Evolutionary conservation across 2,888 invertebrate species (phyloP).

Genomic region (Patella depressa): DNA sequence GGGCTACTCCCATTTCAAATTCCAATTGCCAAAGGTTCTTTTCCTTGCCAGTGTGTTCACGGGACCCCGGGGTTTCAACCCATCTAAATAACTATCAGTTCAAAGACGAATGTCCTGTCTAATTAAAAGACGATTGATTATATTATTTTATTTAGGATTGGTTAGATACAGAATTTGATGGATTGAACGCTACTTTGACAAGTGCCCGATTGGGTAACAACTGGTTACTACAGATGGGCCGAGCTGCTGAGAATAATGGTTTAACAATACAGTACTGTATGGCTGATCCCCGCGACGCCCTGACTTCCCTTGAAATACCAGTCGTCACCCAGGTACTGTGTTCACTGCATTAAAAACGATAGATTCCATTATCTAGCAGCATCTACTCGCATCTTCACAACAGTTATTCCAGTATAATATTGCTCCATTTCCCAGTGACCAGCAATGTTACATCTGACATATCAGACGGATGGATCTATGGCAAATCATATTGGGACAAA

Average conservation of each 20-base stretch:
- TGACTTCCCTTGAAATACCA: constrained; percentile 54
- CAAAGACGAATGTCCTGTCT: neutral
- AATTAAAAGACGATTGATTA: too few relatives aligned
- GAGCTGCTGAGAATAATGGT: constrained; percentile 49
- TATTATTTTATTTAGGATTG: constrained; percentile 51
- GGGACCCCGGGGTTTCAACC: neutral
- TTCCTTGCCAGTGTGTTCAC: too few relatives aligned
- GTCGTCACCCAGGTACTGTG: constrained; percentile 59
- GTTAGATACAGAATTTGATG: constrained; percentile 59
- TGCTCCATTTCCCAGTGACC: too few relatives aligned
- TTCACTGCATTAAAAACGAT: too few relatives aligned
- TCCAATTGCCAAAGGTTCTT: too few relatives aligned
- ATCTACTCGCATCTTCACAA: too few relatives aligned
- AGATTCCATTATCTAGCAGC: too few relatives aligned
- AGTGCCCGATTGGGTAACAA: constrained; percentile 48
- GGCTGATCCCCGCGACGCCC: constrained; percentile 55
- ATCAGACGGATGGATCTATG: too few relatives aligned
- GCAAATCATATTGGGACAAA: too few relatives aligned
- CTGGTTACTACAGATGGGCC: constrained; percentile 63
- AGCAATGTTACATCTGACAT: too few relatives aligned
- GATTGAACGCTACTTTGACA: constrained; percentile 45
- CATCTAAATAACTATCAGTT: neutral
- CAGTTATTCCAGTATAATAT: too few relatives aligned
- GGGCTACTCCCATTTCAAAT: too few relatives aligned
- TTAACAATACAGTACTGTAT: constrained; percentile 66